These are phyloP conservation scores for Hymenopus coronatus DNA, from an alignment of 2,888 invertebrate genomes.

Conservation along the genomic window DNA sequence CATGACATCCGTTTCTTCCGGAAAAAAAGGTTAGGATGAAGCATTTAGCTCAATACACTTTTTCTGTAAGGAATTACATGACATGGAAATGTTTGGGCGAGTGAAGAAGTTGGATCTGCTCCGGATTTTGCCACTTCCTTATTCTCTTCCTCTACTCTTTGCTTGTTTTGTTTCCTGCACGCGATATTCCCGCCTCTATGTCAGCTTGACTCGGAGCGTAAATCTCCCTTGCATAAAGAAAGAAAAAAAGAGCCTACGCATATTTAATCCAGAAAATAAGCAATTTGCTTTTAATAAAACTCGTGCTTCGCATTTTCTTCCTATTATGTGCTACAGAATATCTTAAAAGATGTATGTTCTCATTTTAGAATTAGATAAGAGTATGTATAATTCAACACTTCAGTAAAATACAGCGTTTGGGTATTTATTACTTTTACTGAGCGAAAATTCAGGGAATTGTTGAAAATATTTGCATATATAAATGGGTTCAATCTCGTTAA, in stretches of 20 bases:
- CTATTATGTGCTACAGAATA: neutral
- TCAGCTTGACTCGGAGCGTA: neutral
- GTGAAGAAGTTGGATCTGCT: neutral
- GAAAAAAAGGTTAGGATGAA: neutral
- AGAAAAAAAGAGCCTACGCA: neutral
- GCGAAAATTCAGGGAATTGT: too few relatives aligned
- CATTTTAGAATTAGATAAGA: too few relatives aligned
- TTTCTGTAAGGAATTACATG: neutral
- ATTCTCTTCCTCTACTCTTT: neutral
- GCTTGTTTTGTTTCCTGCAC: neutral
- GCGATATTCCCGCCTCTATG: neutral
- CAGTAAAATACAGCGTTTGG: too few relatives aligned
- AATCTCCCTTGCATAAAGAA: neutral
- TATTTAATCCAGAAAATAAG: neutral
- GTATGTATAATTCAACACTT: too few relatives aligned
- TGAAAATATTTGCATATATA: too few relatives aligned
- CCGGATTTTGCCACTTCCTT: neutral
- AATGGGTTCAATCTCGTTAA: too few relatives aligned
- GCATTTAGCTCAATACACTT: neutral
- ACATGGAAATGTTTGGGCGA: neutral
- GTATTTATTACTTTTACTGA: too few relatives aligned
- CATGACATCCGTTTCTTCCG: too few relatives aligned
- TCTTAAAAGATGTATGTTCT: too few relatives aligned
- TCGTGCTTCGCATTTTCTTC: neutral
- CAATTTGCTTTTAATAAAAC: neutral